Evolutionary conservation across 2,797 vertebrate species (phyloP).

Genomic region (Malurus leucopterus): DNA sequence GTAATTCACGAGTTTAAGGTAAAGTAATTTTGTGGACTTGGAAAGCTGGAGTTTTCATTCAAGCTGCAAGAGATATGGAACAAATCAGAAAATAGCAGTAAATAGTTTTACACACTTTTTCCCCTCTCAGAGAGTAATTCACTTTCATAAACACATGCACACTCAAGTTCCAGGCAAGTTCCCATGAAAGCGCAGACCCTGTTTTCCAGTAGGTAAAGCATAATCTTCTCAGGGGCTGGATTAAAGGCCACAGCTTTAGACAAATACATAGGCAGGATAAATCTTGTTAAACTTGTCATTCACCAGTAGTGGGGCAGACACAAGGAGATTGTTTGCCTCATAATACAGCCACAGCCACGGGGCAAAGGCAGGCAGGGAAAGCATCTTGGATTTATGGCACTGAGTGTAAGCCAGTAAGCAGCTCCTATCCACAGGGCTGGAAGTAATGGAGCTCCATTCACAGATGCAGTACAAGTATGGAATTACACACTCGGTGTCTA

Average conservation of each 20-base stretch:
- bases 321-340: rapidly evolving
- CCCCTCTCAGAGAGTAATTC: not conserved
- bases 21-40: constrained; percentile 19
- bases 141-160: not conserved
- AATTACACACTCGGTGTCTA: rapidly evolving
- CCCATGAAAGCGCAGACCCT: rapidly evolving
- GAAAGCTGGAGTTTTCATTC: constrained; percentile 14
- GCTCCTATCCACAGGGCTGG: not conserved
- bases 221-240: not conserved
- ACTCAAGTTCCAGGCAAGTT: not conserved
- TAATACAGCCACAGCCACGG: rapidly evolving
- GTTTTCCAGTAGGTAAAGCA: not conserved
- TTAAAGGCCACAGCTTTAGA: not conserved
- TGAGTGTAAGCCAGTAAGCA: not conserved
- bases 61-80: not conserved
- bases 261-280: not conserved
- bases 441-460: not conserved
- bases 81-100: not conserved
- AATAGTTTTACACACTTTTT: not conserved
- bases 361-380: not conserved
- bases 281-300: not conserved
- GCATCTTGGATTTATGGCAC: not conserved
- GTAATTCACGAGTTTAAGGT: not conserved
- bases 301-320: rapidly evolving
- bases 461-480: rapidly evolving